These are phyloP conservation scores for Scaptomyza hsui DNA, from an alignment of 1,140 invertebrate genomes.

Conservation along the genomic window DNA sequence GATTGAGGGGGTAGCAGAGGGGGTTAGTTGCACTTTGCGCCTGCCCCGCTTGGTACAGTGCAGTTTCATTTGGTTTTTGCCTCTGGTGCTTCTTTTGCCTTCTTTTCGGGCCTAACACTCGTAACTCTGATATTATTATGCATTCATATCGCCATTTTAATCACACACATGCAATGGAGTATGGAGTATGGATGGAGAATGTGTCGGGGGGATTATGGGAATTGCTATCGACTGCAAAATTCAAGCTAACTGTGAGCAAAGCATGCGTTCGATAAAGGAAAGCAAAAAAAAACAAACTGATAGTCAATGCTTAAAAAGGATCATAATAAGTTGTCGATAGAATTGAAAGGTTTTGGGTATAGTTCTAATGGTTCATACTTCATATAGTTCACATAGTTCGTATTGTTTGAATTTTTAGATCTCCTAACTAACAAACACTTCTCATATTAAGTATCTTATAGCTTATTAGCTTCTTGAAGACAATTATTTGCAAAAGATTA, in stretches of 20 bases:
- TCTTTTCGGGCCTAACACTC: conserved; percentile 26
- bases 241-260: conserved; percentile 8
- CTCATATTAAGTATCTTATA: neutral
- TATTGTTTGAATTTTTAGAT: no score
- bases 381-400: no score
- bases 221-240: conserved; percentile 45
- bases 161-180: conserved; percentile 53
- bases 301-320: neutral
- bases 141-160: conserved; percentile 81
- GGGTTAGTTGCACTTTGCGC: conserved; percentile 38
- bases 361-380: no score
- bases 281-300: neutral
- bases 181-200: conserved; percentile 38
- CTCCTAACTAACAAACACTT: no score
- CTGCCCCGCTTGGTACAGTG: conserved; percentile 64
- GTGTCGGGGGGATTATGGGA: conserved; percentile 47
- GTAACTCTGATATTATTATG: conserved; percentile 79
- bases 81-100: conserved; percentile 1
- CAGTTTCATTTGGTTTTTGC: conserved; percentile 28
- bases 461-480: conserved; percentile 5
- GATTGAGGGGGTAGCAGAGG: neutral
- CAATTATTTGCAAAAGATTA: neutral
- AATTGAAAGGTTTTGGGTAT: neutral
- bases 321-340: neutral
- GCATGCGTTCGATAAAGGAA: neutral